Evolutionary conservation across 2,888 invertebrate species (phyloP).

Genomic region (Helleia helle): DNA sequence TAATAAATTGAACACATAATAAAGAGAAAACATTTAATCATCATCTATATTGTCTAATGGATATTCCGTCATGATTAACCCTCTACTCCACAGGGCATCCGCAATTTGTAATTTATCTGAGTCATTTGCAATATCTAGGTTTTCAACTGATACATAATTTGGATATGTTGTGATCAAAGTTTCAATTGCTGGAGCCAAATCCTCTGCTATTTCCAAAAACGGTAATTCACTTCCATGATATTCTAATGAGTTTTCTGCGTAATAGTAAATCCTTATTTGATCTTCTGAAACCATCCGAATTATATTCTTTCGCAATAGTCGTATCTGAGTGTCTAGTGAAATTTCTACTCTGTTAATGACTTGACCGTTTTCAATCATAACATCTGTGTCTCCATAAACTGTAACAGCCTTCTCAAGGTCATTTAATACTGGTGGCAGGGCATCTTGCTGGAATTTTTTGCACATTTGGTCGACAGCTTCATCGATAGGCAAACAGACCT

Average conservation of each 20-base stretch:
- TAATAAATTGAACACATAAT: background rate
- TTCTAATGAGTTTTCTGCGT: slow-evolving; percentile 87
- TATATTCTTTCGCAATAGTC: slow-evolving; percentile 73
- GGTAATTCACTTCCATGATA: slow-evolving; percentile 86
- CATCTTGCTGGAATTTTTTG: slow-evolving; percentile 87
- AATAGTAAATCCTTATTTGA: slow-evolving; percentile 82
- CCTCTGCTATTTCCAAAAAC: slow-evolving; percentile 79
- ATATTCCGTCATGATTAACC: slow-evolving; percentile 82
- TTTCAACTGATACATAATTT: slow-evolving; percentile 80
- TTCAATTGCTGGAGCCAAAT: slow-evolving; percentile 80
- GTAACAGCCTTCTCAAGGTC: slow-evolving; percentile 79
- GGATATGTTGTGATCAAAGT: slow-evolving; percentile 84
- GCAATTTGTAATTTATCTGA: slow-evolving; percentile 78
- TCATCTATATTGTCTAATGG: slow-evolving; percentile 68
- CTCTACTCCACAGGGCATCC: slow-evolving; percentile 87
- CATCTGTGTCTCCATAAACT: slow-evolving; percentile 81
- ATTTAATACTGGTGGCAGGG: slow-evolving; percentile 86
- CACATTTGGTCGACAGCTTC: slow-evolving; percentile 90
- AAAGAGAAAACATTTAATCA: slow-evolving; percentile 31
- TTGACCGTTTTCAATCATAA: slow-evolving; percentile 75
- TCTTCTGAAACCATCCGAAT: slow-evolving; percentile 78
- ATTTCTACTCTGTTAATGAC: slow-evolving; percentile 79
- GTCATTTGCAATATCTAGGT: slow-evolving; percentile 78
- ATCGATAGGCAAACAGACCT: slow-evolving; percentile 79
- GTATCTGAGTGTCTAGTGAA: slow-evolving; percentile 76